Evolutionary conservation across 2,797 vertebrate species (phyloP).

Genomic region (Emydoidea blandingii): DNA sequence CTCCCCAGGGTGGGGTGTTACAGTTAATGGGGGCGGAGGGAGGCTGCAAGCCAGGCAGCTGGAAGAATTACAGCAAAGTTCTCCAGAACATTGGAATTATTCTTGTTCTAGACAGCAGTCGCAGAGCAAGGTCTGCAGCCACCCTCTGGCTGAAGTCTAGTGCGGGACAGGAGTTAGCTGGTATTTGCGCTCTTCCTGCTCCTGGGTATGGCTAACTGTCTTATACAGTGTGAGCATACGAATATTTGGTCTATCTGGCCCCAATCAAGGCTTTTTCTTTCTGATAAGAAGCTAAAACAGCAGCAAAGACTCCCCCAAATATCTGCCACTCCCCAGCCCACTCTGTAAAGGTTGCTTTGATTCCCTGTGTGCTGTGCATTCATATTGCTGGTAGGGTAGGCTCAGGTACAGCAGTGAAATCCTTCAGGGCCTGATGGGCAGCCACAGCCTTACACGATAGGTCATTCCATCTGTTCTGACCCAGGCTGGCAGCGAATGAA

Average conservation of each 20-base stretch:
- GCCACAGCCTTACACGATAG: neutral
- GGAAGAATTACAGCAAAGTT: neutral
- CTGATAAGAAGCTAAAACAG: neutral
- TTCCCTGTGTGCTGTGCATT: neutral
- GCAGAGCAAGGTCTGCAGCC: accelerated
- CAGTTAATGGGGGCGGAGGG: neutral
- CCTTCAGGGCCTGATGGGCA: neutral
- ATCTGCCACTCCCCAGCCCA: neutral
- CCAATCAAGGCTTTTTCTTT: neutral
- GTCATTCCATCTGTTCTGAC: neutral
- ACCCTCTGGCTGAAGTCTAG: accelerated
- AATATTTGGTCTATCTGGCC: neutral
- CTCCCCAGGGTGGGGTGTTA: constrained; percentile 8
- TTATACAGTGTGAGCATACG: neutral
- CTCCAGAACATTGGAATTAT: neutral
- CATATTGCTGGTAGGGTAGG: neutral
- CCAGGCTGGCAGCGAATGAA: neutral
- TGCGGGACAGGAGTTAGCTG: accelerated
- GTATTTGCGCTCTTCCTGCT: accelerated
- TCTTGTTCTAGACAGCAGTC: neutral
- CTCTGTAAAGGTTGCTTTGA: neutral
- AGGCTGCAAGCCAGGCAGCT: neutral
- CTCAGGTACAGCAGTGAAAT: neutral
- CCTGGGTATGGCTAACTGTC: neutral
- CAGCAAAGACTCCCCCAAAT: neutral